Conservation (phyloP, 2,113 vertebrate species). For the Gila orcuttii region DNA sequence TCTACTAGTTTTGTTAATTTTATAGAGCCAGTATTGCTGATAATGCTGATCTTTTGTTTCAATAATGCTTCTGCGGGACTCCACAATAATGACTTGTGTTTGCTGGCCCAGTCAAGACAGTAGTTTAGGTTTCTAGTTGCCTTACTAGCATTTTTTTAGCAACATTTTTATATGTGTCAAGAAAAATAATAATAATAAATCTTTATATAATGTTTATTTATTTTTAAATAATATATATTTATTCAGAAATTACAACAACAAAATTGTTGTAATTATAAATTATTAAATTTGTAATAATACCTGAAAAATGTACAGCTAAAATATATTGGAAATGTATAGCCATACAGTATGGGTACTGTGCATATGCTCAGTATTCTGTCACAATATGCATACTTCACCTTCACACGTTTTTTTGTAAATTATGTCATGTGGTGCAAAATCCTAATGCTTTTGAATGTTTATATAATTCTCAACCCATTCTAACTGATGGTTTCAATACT, state of each 20-base stretch:
- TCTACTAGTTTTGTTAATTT: neutral
- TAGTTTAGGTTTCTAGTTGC: neutral
- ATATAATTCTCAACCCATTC: neutral
- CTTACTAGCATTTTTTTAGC: neutral
- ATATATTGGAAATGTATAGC: neutral
- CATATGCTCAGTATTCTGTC: neutral
- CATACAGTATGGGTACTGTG: neutral
- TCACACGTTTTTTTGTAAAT: no score
- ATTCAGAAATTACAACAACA: neutral
- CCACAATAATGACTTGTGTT: conserved; percentile 1
- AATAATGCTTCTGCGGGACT: conserved; percentile 39
- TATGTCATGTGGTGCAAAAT: no score
- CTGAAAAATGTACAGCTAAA: neutral
- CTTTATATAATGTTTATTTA: neutral
- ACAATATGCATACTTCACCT: no score
- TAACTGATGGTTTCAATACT: neutral
- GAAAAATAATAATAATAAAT: neutral
- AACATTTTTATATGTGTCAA: no score
- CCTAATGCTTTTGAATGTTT: neutral
- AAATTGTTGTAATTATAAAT: no score
- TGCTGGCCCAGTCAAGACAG: neutral
- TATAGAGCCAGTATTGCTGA: conserved; percentile 32
- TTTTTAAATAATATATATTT: neutral
- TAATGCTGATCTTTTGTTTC: conserved; percentile 28
- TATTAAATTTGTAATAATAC: neutral